Percentiles rank a stretch among this genome's conserved stretches.
phyloP scores from a whole-genome alignment of 1,140 invertebrate species.

The Drosophila sucinea region DNA sequence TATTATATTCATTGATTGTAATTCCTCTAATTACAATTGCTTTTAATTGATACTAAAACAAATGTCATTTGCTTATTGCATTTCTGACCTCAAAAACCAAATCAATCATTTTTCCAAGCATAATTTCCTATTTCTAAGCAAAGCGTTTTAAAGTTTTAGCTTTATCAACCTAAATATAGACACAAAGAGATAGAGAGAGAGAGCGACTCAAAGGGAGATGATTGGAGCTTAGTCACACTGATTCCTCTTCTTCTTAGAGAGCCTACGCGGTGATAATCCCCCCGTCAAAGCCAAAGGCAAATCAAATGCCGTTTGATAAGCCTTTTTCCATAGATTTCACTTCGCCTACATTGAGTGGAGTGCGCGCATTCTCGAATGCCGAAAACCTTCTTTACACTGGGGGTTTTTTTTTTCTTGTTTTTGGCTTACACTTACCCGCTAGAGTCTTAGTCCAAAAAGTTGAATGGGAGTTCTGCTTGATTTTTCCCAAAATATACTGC shows the following conservation, averaged over 20 bases:
- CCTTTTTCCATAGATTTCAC: constrained; percentile 2
- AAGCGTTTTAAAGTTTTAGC: background rate
- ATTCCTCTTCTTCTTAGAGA: background rate
- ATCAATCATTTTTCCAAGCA: background rate
- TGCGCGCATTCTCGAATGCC: too few relatives aligned
- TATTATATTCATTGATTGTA: background rate
- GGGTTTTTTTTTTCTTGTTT: background rate
- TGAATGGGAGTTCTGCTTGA: background rate
- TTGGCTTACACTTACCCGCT: constrained; percentile 1
- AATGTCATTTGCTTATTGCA: background rate
- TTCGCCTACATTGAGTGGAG: background rate
- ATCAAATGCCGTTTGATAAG: constrained; percentile 8
- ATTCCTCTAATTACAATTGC: background rate
- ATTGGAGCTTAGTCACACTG: background rate
- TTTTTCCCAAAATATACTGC: background rate
- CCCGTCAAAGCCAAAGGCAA: background rate
- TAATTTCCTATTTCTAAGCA: background rate
- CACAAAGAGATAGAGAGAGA: too few relatives aligned
- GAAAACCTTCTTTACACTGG: background rate
- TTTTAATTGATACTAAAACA: constrained; percentile 10
- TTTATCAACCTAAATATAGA: background rate
- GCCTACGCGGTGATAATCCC: constrained; percentile 1
- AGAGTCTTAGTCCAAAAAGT: constrained; percentile 6
- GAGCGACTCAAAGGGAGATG: background rate
- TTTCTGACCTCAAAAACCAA: background rate